Conservation (phyloP, 2,113 vertebrate species). For the Cyrtonyx montezumae region DNA sequence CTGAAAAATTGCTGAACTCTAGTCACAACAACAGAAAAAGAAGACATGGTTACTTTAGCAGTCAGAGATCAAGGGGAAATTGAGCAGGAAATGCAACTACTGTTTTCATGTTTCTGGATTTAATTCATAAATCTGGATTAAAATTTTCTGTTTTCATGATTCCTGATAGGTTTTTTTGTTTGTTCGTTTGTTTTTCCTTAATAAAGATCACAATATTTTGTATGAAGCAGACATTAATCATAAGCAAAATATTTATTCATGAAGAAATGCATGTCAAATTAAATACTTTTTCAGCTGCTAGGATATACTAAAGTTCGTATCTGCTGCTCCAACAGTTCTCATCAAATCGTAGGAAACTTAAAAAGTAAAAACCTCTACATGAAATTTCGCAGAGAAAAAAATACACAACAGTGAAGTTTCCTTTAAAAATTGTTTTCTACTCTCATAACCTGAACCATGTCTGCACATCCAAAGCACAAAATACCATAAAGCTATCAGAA, state of each 20-base stretch:
- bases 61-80: background rate
- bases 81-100: background rate
- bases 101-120: background rate
- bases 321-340: background rate
- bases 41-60: background rate
- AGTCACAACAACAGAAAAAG: background rate
- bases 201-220: background rate
- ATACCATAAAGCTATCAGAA: background rate
- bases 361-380: constrained; percentile 56
- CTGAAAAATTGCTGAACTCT: background rate
- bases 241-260: background rate
- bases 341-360: constrained; percentile 30
- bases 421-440: constrained; percentile 11
- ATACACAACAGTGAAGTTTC: background rate
- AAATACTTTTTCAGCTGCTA: background rate
- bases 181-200: background rate
- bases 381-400: constrained; percentile 13
- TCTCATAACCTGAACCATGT: background rate
- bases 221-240: background rate
- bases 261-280: background rate
- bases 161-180: background rate
- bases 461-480: background rate
- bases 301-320: background rate
- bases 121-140: background rate
- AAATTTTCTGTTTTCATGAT: background rate